Base-by-base conservation (phyloP, 2,888 invertebrate species). In the Carpatolechia fugitivella region DNA sequence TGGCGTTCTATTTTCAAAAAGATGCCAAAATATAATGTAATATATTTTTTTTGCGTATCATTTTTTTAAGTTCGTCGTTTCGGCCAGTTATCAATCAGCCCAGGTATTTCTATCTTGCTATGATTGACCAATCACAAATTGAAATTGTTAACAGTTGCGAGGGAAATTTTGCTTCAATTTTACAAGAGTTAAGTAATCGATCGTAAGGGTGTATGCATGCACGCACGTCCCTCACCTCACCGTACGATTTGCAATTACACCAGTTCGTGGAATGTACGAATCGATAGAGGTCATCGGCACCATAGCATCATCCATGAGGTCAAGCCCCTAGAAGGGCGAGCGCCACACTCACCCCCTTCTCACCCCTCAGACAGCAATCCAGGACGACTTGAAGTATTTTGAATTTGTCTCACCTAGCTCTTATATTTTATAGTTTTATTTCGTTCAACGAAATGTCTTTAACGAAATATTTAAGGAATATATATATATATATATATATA, bases 201-300 rank as follows among this genome's bases (percentile, higher is more conserved):
- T 4, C 24, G 6, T 24, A 24, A 24, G 24, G 24, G 24, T 24
- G 24, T 24, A 24, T 24, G 24, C 6, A 24, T 18, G 6, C 6
- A 47, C 16, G n/a, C 33, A 35, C 31, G 48, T 47, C 13, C 48
- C 50, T 16, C 33, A 57, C 48, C 50, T 16, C 33, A 57, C 68
- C 59, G 60, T 57, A 65, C 76, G 70, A 79, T 84, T 80, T 73
- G 80, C 83, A 86, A 85, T 87, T 82, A 85, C 38, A 74, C 69
- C 69, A 73, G 72, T 81, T 76, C 82, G 77, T 75, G 71, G 85
- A 85, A 80, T 77, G 73, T 69, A 70, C 73, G 67, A 88, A 89
- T 89, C 89, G 85, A 89, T 88, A 85, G 80, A 70, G 89, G 88
- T 88, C 88, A 88, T 88, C 84, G 89, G 78, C 89, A 87, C 86